These are phyloP conservation scores for Leuciscus idus DNA, from an alignment of 2,113 vertebrate species.

Conservation along the genomic window DNA sequence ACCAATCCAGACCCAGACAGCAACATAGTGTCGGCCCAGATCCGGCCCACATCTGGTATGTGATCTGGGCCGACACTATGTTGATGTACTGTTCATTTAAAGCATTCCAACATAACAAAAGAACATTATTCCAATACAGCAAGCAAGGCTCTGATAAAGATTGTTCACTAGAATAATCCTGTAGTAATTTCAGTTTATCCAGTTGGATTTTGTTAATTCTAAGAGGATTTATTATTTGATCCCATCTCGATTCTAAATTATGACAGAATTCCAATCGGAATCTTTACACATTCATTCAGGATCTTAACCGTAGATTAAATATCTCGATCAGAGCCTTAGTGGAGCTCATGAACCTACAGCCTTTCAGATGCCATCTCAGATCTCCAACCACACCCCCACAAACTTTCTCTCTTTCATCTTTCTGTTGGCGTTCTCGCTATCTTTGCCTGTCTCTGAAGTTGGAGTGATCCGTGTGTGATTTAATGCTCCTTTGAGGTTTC, in stretches of 20 bases:
- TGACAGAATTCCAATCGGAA: not conserved
- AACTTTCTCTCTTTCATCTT: constrained; percentile 9
- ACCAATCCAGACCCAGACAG: not conserved
- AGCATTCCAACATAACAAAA: not conserved
- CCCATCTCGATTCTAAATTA: not conserved
- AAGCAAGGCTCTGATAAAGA: not conserved
- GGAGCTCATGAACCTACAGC: not conserved
- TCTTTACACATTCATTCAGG: not conserved
- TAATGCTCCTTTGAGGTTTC: constrained; percentile 56
- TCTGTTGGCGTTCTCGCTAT: not conserved
- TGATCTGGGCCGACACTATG: no score
- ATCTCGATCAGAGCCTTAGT: not conserved
- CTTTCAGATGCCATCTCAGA: not conserved
- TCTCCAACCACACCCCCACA: not conserved
- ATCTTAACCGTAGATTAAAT: not conserved
- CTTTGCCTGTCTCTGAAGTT: not conserved
- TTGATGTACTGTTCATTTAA: not conserved
- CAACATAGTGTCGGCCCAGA: no score
- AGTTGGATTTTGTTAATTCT: not conserved
- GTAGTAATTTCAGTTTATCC: not conserved
- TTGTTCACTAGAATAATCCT: not conserved
- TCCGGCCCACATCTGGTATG: no score
- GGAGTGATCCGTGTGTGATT: constrained; percentile 56
- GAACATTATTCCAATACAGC: not conserved
- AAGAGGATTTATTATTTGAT: not conserved